Evolutionary conservation across 2,113 vertebrate genomes (phyloP), one percentile per base, ranked within the genome.

Genomic region (Indicator maculatus): DNA sequence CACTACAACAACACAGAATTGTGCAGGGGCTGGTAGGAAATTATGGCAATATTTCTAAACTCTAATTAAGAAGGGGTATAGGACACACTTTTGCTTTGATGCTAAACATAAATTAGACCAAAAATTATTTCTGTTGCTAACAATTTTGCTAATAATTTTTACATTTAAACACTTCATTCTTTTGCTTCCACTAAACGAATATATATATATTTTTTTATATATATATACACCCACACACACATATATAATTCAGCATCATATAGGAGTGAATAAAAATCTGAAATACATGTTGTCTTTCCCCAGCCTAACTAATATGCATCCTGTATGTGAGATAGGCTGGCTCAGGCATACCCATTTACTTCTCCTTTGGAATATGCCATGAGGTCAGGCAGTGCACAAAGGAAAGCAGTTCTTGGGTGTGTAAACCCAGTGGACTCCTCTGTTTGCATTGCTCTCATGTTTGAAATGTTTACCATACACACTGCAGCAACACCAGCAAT

Each of bases 361-460:
- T 38, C 50, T 73, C 24, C 47, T 70, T 59, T 67, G 67, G 87
- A 87, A 89, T 85, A 67, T 66, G 26, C 60, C 38, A 85, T 6
- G 1, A 60, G 64, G 64, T 80, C 82, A 74, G 41, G 31, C 33
- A 65, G 33, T 13, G 12, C 75, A 85, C 28, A 60, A 39, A 93
- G 38, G 16, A 89, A 83, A 93, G 69, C 17, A 64, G 64, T 56
- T 44, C 38, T 45, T 66, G 70, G 71, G 59, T 56, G 56, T 83
- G 52, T 30, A 91, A 82, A 73, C 31, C 26, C 47, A 28, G 26
- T 13, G 28, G 45, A 47, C 60, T 89, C 71, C 83, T 76, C 82
- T 82, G 64, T 63, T 78, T 88, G 52, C 89, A 95, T 93, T 89
- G 58, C 30, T 87, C 14, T 73, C 89, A 2, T 88, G 75, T 60